A percentile compares a stretch with the other conserved stretches of the same genome.
Conservation (phyloP, 2,797 vertebrate species). For the Triplophysa bombifrons region DNA sequence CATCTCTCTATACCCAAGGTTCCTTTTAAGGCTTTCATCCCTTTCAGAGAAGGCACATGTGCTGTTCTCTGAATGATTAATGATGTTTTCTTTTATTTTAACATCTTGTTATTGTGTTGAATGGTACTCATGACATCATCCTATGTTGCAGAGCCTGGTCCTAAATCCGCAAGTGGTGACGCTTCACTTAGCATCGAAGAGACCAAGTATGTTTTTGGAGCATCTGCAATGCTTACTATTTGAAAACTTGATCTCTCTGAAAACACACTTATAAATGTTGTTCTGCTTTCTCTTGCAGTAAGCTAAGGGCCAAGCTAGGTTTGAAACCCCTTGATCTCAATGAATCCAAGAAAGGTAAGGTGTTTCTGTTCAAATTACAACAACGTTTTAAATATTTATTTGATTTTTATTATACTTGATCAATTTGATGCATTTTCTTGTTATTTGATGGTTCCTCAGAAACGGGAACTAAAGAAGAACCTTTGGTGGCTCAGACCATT, state of each 20-base stretch:
- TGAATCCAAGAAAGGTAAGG: conserved; percentile 82
- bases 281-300: conserved; percentile 67
- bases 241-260: background rate
- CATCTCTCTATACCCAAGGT: no score
- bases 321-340: conserved; percentile 88
- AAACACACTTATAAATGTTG: background rate
- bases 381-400: background rate
- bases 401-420: background rate
- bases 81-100: no score
- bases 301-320: conserved; percentile 90
- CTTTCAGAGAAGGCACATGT: no score
- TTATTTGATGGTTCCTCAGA: conserved; percentile 66
- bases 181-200: conserved; percentile 91
- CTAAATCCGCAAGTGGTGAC: conserved; percentile 84
- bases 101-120: background rate
- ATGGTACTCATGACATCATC: background rate
- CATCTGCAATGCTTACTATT: background rate
- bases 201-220: conserved; percentile 79
- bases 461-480: conserved; percentile 88
- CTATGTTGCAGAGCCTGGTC: conserved; percentile 62
- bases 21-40: background rate
- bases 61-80: no score
- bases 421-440: background rate
- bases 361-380: background rate
- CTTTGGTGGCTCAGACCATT: conserved; percentile 82